These are phyloP conservation scores for Agrotis clavis DNA, from an alignment of 2,888 invertebrate genomes.

Conservation along the genomic window DNA sequence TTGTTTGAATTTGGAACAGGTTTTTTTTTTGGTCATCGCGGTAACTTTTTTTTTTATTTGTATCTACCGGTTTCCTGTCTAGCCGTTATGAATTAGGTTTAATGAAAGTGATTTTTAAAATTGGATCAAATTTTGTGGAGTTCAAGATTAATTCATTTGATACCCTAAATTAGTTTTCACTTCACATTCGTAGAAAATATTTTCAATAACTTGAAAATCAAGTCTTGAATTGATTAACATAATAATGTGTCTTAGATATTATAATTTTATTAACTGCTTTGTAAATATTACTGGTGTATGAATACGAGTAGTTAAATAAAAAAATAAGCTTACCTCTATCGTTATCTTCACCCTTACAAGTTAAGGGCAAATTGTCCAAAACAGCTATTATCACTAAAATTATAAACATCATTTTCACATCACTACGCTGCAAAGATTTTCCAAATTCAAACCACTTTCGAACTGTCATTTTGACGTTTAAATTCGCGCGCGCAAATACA, in stretches of 20 bases:
- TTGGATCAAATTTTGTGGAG: neutral
- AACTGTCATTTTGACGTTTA: slow-evolving; percentile 86
- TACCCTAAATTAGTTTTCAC: no score
- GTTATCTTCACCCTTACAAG: slow-evolving; percentile 77
- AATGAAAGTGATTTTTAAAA: neutral
- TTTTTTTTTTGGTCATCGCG: slow-evolving; percentile 17
- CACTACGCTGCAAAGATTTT: slow-evolving; percentile 79
- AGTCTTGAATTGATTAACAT: no score
- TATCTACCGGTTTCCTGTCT: neutral
- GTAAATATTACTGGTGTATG: no score
- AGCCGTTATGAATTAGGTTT: slow-evolving; percentile 16
- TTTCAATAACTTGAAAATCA: neutral
- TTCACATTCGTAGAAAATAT: neutral
- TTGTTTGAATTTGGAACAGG: slow-evolving; percentile 46
- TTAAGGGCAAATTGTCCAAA: slow-evolving; percentile 80
- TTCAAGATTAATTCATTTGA: neutral
- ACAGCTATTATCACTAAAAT: slow-evolving; percentile 82
- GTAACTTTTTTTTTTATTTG: slow-evolving; percentile 20
- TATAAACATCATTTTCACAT: slow-evolving; percentile 83
- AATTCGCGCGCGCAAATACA: slow-evolving; percentile 77
- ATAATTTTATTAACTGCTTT: no score
- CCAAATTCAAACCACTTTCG: slow-evolving; percentile 82
- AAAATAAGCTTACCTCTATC: slow-evolving; percentile 78
- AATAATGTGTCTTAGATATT: neutral
- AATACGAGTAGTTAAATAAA: neutral